Percentiles rank a stretch among this genome's conserved stretches.
Evolutionary conservation across 2,888 invertebrate genomes (phyloP).

Genomic region (Celastrina argiolus): DNA sequence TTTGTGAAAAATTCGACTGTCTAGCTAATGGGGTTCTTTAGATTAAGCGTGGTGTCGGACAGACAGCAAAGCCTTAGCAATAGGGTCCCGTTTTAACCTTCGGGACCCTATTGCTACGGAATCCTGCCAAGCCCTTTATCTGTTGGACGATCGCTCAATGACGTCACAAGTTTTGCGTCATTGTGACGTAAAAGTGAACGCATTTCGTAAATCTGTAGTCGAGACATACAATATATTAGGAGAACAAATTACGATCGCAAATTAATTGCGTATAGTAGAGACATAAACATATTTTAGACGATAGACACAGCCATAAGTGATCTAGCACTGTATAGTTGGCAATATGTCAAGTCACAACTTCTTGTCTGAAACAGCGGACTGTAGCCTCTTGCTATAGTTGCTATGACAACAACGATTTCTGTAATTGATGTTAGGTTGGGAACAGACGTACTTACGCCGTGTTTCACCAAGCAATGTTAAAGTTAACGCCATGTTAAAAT

Average conservation of each 20-base stretch:
- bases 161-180: not conserved
- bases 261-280: not conserved
- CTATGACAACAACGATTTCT: not conserved
- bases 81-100: too few species aligned
- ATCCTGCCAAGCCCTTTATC: too few species aligned
- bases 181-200: not conserved
- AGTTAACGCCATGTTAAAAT: too few species aligned
- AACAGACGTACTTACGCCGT: too few species aligned
- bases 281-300: not conserved
- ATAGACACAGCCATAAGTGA: not conserved
- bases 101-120: too few species aligned
- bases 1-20: too few species aligned
- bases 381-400: not conserved
- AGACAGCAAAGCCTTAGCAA: too few species aligned
- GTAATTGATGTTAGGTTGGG: too few species aligned
- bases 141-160: too few species aligned
- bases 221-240: not conserved
- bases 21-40: too few species aligned
- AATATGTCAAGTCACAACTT: constrained; percentile 6
- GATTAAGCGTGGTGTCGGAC: too few species aligned
- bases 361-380: not conserved
- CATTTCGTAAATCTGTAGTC: not conserved
- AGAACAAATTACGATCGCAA: not conserved
- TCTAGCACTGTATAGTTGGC: not conserved
- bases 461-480: too few species aligned